A percentile compares a stretch with the other conserved stretches of the same genome.
phyloP scores from a whole-genome alignment of 2,113 vertebrate species.

The Pycnonotus jocosus region DNA sequence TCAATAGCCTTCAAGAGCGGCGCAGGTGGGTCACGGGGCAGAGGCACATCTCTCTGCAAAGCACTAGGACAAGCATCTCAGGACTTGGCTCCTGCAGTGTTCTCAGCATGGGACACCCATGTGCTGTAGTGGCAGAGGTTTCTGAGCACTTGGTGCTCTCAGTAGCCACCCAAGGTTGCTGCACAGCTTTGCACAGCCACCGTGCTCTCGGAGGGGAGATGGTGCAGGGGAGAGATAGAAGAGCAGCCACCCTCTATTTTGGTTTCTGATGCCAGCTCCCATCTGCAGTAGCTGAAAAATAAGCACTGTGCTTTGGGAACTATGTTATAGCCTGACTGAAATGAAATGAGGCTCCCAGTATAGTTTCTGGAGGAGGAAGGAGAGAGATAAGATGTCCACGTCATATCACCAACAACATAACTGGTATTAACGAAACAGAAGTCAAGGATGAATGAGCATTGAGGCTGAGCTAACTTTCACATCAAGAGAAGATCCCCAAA shows the following conservation, averaged over 20 bases:
- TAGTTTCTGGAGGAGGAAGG: neutral
- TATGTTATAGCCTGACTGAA: neutral
- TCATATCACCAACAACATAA: neutral
- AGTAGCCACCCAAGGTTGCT: neutral
- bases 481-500: neutral
- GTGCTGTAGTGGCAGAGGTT: neutral
- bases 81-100: neutral
- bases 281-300: neutral
- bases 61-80: neutral
- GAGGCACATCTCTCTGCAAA: neutral
- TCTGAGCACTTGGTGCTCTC: neutral
- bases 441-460: conserved; percentile 1
- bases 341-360: neutral
- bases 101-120: neutral
- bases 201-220: neutral
- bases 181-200: neutral
- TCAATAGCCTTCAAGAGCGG: neutral
- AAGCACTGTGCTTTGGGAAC: neutral
- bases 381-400: neutral
- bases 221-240: neutral
- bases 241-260: rapidly evolving
- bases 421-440: neutral
- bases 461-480: conserved; percentile 9
- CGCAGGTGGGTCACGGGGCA: neutral
- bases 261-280: neutral